phyloP scores from a whole-genome alignment of 2,888 invertebrate species.

The Lithophane ornitopus region DNA sequence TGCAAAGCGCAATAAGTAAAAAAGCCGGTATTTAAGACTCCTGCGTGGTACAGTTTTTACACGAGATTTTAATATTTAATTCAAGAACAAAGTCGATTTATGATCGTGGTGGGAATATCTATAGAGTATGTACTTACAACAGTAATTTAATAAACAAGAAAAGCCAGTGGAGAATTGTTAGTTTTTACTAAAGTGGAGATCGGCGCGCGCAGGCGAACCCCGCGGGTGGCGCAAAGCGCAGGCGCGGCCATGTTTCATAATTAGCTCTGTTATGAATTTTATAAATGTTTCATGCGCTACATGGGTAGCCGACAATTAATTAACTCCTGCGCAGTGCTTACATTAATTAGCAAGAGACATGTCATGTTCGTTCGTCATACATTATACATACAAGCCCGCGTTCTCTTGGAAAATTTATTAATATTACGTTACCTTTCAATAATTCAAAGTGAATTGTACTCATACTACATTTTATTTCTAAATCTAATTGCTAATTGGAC shows the following conservation, averaged over 20 bases:
- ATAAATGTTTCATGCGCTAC: constrained; percentile 89
- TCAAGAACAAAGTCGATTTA: constrained; percentile 67
- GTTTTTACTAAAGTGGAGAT: constrained; percentile 78
- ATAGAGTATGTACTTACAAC: constrained; percentile 70
- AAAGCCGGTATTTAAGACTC: constrained; percentile 31
- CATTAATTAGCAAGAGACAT: constrained; percentile 86
- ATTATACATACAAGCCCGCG: constrained; percentile 80
- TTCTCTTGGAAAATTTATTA: constrained; percentile 79
- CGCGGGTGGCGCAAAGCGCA: constrained; percentile 85
- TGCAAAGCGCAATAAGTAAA: constrained; percentile 23
- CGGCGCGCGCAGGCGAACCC: constrained; percentile 74
- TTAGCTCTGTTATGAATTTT: constrained; percentile 89
- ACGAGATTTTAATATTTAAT: constrained; percentile 62
- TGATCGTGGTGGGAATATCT: constrained; percentile 69
- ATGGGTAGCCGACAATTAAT: constrained; percentile 87
- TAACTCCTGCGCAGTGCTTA: constrained; percentile 87
- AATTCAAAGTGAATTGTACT: constrained; percentile 72
- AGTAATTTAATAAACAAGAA: constrained; percentile 78
- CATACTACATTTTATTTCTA: constrained; percentile 56
- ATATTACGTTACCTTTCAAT: constrained; percentile 76
- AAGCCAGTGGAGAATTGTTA: constrained; percentile 75
- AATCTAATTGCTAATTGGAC: constrained; percentile 72
- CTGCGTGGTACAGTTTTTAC: constrained; percentile 55
- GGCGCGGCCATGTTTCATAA: constrained; percentile 85
- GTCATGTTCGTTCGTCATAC: constrained; percentile 84